These are phyloP conservation scores for Bombus ignitus DNA, from an alignment of 1,140 invertebrate genomes.

Conservation along the genomic window DNA sequence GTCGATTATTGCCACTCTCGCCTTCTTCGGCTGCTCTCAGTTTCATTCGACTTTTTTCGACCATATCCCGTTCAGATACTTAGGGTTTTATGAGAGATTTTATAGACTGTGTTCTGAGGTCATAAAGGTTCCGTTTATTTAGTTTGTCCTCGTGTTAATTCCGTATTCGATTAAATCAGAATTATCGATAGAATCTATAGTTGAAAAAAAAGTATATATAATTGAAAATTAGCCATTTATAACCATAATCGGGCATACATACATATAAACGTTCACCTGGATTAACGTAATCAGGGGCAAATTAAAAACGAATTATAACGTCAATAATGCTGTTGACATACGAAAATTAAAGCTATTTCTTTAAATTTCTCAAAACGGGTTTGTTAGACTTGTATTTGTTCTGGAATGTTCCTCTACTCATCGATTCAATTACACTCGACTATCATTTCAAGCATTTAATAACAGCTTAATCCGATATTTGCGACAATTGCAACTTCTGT, in stretches of 20 bases:
- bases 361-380: too few relatives aligned
- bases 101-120: background rate
- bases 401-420: background rate
- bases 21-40: background rate
- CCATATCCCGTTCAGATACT: background rate
- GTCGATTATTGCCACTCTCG: conserved; percentile 26
- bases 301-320: too few relatives aligned
- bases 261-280: too few relatives aligned
- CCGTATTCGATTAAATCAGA: background rate
- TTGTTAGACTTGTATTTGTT: background rate
- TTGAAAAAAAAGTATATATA: too few relatives aligned
- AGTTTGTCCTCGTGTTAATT: background rate
- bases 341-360: too few relatives aligned
- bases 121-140: background rate
- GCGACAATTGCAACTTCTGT: background rate
- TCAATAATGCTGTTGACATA: too few relatives aligned
- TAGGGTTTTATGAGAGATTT: background rate
- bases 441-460: background rate
- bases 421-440: background rate
- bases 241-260: too few relatives aligned
- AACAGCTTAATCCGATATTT: background rate
- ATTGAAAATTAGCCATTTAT: too few relatives aligned
- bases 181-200: background rate
- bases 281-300: too few relatives aligned
- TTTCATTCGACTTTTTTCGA: background rate